These are phyloP conservation scores for Ernsta delagoae DNA, from an alignment of 2,888 invertebrate species.

Conservation along the genomic window DNA sequence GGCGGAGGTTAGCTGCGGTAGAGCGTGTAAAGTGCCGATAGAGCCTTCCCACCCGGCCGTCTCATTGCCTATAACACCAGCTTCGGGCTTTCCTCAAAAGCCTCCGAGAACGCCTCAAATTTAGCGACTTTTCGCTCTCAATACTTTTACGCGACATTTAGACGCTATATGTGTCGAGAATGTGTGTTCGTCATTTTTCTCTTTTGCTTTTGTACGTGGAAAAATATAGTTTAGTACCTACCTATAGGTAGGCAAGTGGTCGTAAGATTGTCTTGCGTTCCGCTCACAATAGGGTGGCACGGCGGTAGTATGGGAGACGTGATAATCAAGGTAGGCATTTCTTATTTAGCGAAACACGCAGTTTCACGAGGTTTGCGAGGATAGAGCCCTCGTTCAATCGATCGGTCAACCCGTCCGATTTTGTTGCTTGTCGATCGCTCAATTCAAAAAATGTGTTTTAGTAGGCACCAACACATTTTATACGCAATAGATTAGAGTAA, in stretches of 20 bases:
- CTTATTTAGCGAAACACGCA: constrained; percentile 65
- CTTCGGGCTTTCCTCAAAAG: constrained; percentile 80
- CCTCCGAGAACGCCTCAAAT: constrained; percentile 80
- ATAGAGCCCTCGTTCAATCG: constrained; percentile 41
- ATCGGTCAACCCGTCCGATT: constrained; percentile 39
- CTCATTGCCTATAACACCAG: constrained; percentile 82
- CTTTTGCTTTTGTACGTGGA: constrained; percentile 52
- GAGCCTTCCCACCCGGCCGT: constrained; percentile 77
- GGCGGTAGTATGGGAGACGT: constrained; percentile 56
- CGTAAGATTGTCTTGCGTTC: constrained; percentile 52
- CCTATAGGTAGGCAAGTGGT: constrained; percentile 51
- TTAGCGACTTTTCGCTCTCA: constrained; percentile 81
- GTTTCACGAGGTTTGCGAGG: constrained; percentile 45
- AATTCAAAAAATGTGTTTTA: not conserved
- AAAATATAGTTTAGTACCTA: constrained; percentile 59
- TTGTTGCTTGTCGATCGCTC: constrained; percentile 14
- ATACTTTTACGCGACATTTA: constrained; percentile 79
- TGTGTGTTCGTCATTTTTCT: constrained; percentile 65
- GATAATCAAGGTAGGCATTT: constrained; percentile 61
- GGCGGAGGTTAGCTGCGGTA: constrained; percentile 81
- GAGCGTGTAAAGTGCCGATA: constrained; percentile 84
- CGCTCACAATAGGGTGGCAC: constrained; percentile 52
- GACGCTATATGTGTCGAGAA: constrained; percentile 55
- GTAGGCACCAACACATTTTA: no score
- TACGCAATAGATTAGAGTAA: no score